phyloP scores from a whole-genome alignment of 1,140 invertebrate species.

The Conus ventricosus region DNA sequence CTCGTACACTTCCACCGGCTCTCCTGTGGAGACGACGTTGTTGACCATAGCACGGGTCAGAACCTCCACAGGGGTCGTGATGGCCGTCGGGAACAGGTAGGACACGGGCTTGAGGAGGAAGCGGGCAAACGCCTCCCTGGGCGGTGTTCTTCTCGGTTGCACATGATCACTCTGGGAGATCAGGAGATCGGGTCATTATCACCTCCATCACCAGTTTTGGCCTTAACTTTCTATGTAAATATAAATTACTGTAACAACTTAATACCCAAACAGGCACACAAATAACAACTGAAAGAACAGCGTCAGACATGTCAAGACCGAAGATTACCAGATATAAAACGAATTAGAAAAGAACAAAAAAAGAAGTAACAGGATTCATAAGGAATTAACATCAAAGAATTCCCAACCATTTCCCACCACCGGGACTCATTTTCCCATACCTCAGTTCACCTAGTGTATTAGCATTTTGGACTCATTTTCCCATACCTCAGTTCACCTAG shows the following conservation, averaged over 20 bases:
- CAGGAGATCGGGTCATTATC: neutral
- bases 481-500: no score
- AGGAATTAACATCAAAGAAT: no score
- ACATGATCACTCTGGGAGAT: constrained; percentile 65
- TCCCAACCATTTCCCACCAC: no score
- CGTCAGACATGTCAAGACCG: no score
- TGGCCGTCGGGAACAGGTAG: constrained; percentile 68
- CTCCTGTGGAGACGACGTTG: constrained; percentile 51
- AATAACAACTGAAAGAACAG: no score
- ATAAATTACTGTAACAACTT: neutral
- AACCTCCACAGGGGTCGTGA: constrained; percentile 65
- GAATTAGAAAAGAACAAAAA: no score
- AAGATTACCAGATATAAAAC: no score
- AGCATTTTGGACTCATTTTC: no score
- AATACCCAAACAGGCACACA: no score
- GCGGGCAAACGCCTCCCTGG: constrained; percentile 62
- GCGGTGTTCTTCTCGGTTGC: constrained; percentile 66
- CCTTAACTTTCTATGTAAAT: neutral
- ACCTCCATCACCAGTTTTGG: neutral
- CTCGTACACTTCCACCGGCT: constrained; percentile 49
- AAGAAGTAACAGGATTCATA: no score
- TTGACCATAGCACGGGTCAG: constrained; percentile 69
- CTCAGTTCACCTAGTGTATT: no score
- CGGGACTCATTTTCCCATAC: no score
- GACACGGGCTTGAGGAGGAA: constrained; percentile 66